Conservation (phyloP, 2,797 vertebrate genomes). For the Sylvilagus floridanus region DNA sequence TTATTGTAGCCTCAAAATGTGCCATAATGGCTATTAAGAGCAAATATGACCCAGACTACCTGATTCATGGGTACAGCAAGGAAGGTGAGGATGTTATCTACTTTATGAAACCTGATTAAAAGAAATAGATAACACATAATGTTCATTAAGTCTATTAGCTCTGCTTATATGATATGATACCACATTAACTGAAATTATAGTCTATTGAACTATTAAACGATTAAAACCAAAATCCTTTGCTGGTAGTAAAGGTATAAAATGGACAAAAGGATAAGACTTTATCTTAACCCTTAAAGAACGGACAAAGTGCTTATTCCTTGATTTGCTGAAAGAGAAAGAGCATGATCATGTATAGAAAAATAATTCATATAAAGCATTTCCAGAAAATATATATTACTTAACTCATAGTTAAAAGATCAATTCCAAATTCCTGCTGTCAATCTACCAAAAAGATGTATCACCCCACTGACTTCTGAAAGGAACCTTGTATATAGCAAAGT, state of each 20-base stretch:
- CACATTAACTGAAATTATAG: background rate
- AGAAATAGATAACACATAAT: background rate
- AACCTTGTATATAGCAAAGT: background rate
- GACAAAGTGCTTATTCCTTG: constrained; percentile 31
- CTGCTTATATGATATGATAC: background rate
- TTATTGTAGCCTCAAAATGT: background rate
- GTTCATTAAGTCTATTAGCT: background rate
- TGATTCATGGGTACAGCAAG: background rate
- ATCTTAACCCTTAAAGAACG: background rate
- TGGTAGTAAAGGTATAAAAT: background rate
- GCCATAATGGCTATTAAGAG: background rate
- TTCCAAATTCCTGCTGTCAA: background rate
- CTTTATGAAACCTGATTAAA: constrained; percentile 7
- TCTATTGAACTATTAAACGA: background rate
- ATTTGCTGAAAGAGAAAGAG: background rate
- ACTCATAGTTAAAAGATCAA: background rate
- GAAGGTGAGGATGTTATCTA: background rate
- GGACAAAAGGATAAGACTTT: background rate
- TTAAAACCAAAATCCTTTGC: background rate
- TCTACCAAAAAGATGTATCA: background rate
- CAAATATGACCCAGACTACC: background rate
- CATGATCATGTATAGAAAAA: constrained; percentile 11
- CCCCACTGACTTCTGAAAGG: background rate
- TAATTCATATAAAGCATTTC: background rate
- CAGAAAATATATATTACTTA: background rate